Percentiles rank a stretch among this genome's conserved stretches.
Conservation (phyloP, 1,140 invertebrate genomes). For the Sitophilus oryzae region DNA sequence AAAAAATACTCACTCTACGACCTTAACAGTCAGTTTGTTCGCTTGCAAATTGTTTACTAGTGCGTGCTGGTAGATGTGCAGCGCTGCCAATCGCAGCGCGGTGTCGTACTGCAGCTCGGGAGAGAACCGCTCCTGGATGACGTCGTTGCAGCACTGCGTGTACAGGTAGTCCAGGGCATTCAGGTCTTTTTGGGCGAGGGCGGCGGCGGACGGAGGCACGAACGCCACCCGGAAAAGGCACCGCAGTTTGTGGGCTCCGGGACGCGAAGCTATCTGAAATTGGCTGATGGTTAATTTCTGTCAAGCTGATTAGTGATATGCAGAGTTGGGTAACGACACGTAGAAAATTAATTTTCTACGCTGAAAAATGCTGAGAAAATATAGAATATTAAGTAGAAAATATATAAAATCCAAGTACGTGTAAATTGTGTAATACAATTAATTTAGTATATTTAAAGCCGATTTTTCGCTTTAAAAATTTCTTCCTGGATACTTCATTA, state of each 20-base stretch:
- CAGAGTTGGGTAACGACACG: no score
- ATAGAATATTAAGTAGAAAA: no score
- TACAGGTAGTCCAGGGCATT: slow-evolving; percentile 86
- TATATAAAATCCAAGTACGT: no score
- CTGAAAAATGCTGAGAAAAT: no score
- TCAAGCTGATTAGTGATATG: no score
- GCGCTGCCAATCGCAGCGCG: slow-evolving; percentile 73
- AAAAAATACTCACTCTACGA: slow-evolving; percentile 72
- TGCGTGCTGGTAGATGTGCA: slow-evolving; percentile 87
- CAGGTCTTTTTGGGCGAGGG: slow-evolving; percentile 73
- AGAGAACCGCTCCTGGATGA: slow-evolving; percentile 83
- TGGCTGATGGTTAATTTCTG: no score
- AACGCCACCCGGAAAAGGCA: slow-evolving; percentile 85
- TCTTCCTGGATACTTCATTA: no score
- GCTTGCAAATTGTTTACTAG: slow-evolving; percentile 67
- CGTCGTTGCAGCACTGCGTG: slow-evolving; percentile 87
- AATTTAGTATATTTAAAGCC: no score
- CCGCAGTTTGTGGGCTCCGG: slow-evolving; percentile 79
- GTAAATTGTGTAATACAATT: no score
- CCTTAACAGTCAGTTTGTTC: slow-evolving; percentile 76
- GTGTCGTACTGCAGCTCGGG: slow-evolving; percentile 85
- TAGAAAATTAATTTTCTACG: no score
- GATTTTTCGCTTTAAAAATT: no score
- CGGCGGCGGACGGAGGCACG: slow-evolving; percentile 77
- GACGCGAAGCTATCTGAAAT: slow-evolving; percentile 85